Evolutionary conservation across 2,113 vertebrate genomes (phyloP).

Genomic region (Girardinichthys multiradiatus): DNA sequence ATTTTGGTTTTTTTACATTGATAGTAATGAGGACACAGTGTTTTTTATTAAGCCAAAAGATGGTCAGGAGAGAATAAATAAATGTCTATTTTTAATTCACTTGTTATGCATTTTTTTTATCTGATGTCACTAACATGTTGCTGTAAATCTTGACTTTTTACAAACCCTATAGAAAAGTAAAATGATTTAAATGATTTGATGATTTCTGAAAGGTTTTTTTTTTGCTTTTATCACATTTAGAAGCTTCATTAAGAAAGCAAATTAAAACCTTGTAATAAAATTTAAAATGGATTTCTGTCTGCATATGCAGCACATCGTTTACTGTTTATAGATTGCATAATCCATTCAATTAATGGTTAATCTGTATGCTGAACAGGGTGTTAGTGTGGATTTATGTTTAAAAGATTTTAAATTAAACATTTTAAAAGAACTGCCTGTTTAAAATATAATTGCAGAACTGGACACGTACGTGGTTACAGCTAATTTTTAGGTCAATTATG

Average conservation of each 20-base stretch:
- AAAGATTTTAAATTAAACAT: background rate
- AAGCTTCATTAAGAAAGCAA: too few species aligned
- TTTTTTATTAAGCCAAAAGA: background rate
- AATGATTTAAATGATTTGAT: too few species aligned
- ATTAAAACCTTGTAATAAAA: background rate
- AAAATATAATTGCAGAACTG: background rate
- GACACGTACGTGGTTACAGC: background rate
- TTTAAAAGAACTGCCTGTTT: background rate
- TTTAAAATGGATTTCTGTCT: background rate
- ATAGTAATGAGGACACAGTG: background rate
- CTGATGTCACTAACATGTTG: background rate
- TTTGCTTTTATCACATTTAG: background rate
- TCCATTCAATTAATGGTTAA: conserved; percentile 34
- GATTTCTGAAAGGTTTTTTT: too few species aligned
- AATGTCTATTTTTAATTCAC: background rate
- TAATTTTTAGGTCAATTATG: accelerated
- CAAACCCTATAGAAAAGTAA: background rate
- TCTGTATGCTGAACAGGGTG: background rate
- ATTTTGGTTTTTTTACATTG: background rate
- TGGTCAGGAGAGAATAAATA: background rate
- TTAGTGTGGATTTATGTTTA: background rate
- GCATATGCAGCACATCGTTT: background rate
- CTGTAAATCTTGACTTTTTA: background rate
- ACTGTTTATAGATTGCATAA: conserved; percentile 2
- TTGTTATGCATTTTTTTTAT: background rate